These are phyloP conservation scores for Agrilus planipennis DNA, from an alignment of 1,140 invertebrate species.

Conservation along the genomic window DNA sequence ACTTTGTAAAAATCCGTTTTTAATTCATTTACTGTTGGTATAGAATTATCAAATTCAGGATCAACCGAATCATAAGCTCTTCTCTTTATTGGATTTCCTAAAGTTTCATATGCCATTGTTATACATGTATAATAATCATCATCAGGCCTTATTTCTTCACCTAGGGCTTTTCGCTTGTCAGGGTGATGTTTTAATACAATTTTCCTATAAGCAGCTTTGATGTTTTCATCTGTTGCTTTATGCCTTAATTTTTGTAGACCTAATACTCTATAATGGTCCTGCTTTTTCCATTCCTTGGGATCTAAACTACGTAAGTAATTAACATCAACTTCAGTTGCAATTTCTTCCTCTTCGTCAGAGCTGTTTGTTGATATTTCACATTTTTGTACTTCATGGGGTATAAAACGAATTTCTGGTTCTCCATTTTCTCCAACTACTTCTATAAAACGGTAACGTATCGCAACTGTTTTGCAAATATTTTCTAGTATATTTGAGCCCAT, in stretches of 20 bases:
- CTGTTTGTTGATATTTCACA: slow-evolving; percentile 20
- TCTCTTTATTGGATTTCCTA: slow-evolving; percentile 70
- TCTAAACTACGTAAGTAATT: slow-evolving; percentile 78
- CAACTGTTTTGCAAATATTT: slow-evolving; percentile 22
- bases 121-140: slow-evolving; percentile 98
- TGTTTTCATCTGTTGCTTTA: slow-evolving; percentile 80
- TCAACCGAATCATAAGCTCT: slow-evolving; percentile 94
- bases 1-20: slow-evolving; percentile 76
- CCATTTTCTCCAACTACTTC: slow-evolving; percentile 19
- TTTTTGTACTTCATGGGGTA: slow-evolving; percentile 22
- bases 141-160: slow-evolving; percentile 71
- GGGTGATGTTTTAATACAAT: slow-evolving; percentile 96
- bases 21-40: slow-evolving; percentile 64
- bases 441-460: slow-evolving; percentile 29
- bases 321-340: slow-evolving; percentile 58
- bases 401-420: slow-evolving; percentile 19
- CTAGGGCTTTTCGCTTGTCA: slow-evolving; percentile 84
- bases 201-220: slow-evolving; percentile 82
- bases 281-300: slow-evolving; percentile 95
- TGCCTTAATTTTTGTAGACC: slow-evolving; percentile 65
- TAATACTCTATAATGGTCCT: slow-evolving; percentile 92
- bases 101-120: slow-evolving; percentile 91
- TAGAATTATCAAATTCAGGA: slow-evolving; percentile 80
- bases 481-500: slow-evolving; percentile 23
- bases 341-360: slow-evolving; percentile 13